These are phyloP conservation scores for Nomada flava DNA, from an alignment of 2,888 invertebrate genomes.

Conservation along the genomic window DNA sequence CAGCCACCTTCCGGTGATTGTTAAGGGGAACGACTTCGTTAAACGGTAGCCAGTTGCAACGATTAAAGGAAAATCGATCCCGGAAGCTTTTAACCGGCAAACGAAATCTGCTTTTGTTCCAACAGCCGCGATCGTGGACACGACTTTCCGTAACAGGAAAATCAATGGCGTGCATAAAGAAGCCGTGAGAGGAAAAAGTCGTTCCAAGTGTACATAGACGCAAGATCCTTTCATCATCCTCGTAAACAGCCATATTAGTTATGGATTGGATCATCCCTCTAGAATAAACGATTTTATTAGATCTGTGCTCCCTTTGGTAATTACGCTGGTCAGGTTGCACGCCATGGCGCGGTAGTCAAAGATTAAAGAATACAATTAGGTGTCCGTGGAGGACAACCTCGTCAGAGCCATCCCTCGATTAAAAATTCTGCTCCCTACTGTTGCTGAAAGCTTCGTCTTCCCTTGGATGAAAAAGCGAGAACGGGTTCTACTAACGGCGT, in stretches of 20 bases:
- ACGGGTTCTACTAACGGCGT: no score
- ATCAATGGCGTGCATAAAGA: conserved; percentile 10
- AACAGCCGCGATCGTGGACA: not conserved
- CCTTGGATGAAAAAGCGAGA: no score
- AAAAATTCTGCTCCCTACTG: conserved; percentile 6
- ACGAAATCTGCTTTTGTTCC: conserved; percentile 19
- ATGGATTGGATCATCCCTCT: conserved; percentile 47
- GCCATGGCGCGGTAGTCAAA: conserved; percentile 30
- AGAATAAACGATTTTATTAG: conserved; percentile 42
- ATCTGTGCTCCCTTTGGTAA: conserved; percentile 38
- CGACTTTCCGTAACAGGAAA: conserved; percentile 10
- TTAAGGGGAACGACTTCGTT: conserved; percentile 13
- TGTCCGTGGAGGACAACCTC: conserved; percentile 9
- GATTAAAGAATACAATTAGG: conserved; percentile 49
- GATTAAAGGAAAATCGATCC: conserved; percentile 3
- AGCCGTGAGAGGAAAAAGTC: not conserved
- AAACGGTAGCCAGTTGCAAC: not conserved
- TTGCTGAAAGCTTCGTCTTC: no score
- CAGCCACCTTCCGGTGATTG: not conserved
- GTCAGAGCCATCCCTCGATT: not conserved
- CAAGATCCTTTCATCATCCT: conserved; percentile 25
- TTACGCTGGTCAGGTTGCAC: conserved; percentile 30
- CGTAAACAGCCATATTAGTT: conserved; percentile 49
- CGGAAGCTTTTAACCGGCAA: not conserved
- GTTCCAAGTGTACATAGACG: not conserved